Conservation (phyloP, 2,797 vertebrate genomes). For the Stomatorhinus walkeri region DNA sequence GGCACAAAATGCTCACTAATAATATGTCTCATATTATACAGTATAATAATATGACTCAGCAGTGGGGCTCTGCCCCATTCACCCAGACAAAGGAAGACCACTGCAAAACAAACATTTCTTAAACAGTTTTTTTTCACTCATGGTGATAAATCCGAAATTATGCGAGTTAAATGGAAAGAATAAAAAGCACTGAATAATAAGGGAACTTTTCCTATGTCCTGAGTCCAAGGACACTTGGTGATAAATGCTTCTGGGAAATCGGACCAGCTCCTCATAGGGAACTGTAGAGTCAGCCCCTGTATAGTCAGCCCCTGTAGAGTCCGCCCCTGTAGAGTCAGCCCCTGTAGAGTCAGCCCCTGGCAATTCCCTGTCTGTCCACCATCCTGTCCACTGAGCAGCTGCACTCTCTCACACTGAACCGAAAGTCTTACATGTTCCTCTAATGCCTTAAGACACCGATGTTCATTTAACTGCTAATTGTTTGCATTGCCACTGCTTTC, state of each 20-base stretch:
- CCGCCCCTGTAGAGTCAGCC: background rate
- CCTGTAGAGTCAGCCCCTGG: background rate
- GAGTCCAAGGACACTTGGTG: background rate
- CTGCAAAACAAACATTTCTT: background rate
- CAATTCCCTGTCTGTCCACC: background rate
- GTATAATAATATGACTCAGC: background rate
- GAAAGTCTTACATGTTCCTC: background rate
- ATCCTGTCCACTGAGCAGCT: background rate
- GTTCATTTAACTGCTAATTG: background rate
- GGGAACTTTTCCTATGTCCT: background rate
- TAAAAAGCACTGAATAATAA: background rate
- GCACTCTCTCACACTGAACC: background rate
- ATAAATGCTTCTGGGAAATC: background rate
- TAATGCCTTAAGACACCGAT: background rate
- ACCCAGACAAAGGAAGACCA: background rate
- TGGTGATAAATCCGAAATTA: background rate
- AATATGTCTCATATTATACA: too few relatives aligned
- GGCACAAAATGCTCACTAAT: background rate
- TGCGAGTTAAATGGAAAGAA: background rate
- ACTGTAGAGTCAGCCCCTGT: background rate
- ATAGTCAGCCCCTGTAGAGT: too few relatives aligned
- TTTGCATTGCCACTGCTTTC: background rate
- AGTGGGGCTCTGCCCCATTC: background rate
- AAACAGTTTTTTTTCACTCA: background rate
- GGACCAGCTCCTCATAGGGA: background rate